Evolutionary conservation across 2,113 vertebrate species (phyloP), one percentile per base, ranked within the genome.

Genomic region (Geothlypis trichas): DNA sequence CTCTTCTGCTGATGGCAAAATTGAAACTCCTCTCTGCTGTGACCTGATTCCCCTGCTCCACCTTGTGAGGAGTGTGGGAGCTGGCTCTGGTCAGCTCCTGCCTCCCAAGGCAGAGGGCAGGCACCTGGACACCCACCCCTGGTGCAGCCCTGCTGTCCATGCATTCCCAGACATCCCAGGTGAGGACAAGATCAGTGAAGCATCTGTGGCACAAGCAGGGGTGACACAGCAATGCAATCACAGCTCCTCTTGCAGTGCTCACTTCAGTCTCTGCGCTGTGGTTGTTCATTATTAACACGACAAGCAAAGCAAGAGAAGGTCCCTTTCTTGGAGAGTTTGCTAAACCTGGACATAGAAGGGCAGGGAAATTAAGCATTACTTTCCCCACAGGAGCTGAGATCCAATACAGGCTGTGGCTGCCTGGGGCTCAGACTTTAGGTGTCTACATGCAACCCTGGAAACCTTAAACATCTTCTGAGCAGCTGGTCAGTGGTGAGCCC

Each of bases 191-290:
- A 57, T 21, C n/a, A 31, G 13, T 6, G 27, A 17, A 44, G n/a
- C 30, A 69, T 31, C 37, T 62, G 61, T 73, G 59, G 44, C 37
- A 68, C 55, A 15, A 37, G 5, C 8, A 80, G 20, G 7, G 39
- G 23, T 69, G 20, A 41, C 30, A 30, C 7, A 55, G 47, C 0
- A 0, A 19, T 68, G 35, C 18, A 33, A n/a, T 46, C 0, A 0
- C 55, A 61, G 23, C 59, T 84, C 20, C 30, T 83, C 59, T 55
- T 42, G 59, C 55, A 4, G 2, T 0, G 0, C 21, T 59, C 52
- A 15, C 51, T 82, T 27, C 26, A 8, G 33, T 41, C 52, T 42
- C 54, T 3, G 5, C 41, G 10, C 57, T 78, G 15, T 0, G 0
- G 13, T 20, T 75, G 49, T 47, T 87, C 47, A 57, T 42, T 62